These are phyloP conservation scores for Corythoichthys intestinalis DNA, from an alignment of 2,113 vertebrate genomes.

Conservation along the genomic window DNA sequence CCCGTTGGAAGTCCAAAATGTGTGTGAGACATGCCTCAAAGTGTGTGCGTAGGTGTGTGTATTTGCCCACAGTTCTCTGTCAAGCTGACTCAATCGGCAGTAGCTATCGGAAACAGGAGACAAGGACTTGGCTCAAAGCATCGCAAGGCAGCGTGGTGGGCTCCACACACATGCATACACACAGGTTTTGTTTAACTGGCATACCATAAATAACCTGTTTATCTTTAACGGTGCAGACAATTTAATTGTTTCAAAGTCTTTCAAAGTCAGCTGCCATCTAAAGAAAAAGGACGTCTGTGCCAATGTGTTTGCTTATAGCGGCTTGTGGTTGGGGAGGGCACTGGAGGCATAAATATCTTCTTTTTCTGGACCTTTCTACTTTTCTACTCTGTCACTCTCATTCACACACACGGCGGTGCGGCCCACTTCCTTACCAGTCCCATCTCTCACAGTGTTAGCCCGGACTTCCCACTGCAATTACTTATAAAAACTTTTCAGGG, in stretches of 20 bases:
- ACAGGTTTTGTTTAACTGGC: constrained; percentile 39
- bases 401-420: constrained; percentile 71
- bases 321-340: constrained; percentile 28
- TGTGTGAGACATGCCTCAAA: background rate
- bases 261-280: constrained; percentile 42
- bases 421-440: constrained; percentile 79
- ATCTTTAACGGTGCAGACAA: constrained; percentile 59
- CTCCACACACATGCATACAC: constrained; percentile 32
- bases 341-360: constrained; percentile 55
- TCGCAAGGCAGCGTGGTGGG: constrained; percentile 46
- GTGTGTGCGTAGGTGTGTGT: constrained; percentile 9
- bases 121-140: constrained; percentile 50
- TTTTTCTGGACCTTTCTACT: constrained; percentile 66
- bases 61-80: constrained; percentile 26
- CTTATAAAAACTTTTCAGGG: constrained; percentile 81
- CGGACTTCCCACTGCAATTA: constrained; percentile 83
- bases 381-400: constrained; percentile 69
- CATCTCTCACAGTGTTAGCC: constrained; percentile 66
- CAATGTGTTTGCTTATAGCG: constrained; percentile 54
- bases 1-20: constrained; percentile 22
- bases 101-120: constrained; percentile 59
- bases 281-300: constrained; percentile 42
- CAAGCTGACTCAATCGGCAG: constrained; percentile 61
- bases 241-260: constrained; percentile 62
- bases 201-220: constrained; percentile 59